Evolutionary conservation across 1,140 invertebrate species (phyloP).

Genomic region (Drosophila yakuba): DNA sequence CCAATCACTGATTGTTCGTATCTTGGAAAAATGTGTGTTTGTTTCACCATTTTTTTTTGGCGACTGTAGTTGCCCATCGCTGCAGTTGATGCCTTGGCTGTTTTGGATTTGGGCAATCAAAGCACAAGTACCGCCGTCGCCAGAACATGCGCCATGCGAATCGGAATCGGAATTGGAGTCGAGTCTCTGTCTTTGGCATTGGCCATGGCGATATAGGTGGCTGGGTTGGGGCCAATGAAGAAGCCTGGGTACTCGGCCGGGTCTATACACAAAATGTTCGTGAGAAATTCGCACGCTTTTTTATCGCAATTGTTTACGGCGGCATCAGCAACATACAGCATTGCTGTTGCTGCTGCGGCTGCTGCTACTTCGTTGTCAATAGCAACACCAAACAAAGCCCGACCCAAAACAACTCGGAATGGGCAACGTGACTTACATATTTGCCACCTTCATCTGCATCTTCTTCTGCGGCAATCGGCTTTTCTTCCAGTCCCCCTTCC

Average conservation of each 20-base stretch:
- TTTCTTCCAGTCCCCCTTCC: neutral
- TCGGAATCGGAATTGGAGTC: conserved; percentile 46
- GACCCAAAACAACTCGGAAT: conserved; percentile 50
- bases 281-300: conserved; percentile 82
- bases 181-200: conserved; percentile 35
- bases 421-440: conserved; percentile 81
- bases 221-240: conserved; percentile 35
- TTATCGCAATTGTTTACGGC: conserved; percentile 83
- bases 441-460: conserved; percentile 74
- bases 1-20: too few species aligned
- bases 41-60: neutral
- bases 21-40: neutral
- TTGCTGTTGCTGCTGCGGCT: conserved; percentile 21
- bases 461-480: conserved; percentile 27
- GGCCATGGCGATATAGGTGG: conserved; percentile 61
- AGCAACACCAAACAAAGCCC: conserved; percentile 77
- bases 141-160: conserved; percentile 67
- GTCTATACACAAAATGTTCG: conserved; percentile 67
- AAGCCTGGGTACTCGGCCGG: conserved; percentile 22
- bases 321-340: conserved; percentile 75
- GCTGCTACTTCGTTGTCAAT: conserved; percentile 64
- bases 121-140: conserved; percentile 73
- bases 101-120: conserved; percentile 77
- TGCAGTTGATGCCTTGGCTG: conserved; percentile 35
- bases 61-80: conserved; percentile 8